These are phyloP conservation scores for Natrix natrix DNA, from an alignment of 2,797 vertebrate species.

Conservation along the genomic window DNA sequence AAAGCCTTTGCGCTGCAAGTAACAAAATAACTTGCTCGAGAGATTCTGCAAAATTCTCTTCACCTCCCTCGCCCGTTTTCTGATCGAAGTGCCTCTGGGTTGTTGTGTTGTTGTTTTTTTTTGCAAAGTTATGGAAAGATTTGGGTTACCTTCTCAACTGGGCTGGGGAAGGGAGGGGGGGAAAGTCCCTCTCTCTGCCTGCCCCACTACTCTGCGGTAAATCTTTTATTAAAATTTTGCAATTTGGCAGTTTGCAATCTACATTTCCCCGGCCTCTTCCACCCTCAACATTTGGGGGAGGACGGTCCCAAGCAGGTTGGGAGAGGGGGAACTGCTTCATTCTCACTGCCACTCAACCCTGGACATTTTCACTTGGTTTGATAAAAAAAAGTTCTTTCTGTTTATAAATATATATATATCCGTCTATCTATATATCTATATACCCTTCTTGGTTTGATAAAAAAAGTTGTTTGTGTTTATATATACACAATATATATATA, in stretches of 20 bases:
- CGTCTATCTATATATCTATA: too few species aligned
- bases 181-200: neutral
- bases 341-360: neutral
- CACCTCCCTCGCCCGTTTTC: neutral
- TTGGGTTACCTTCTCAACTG: too few species aligned
- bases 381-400: neutral
- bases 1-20: neutral
- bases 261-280: neutral
- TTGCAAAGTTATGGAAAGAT: neutral
- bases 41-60: neutral
- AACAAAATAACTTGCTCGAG: neutral
- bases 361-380: neutral
- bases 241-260: neutral
- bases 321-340: fast-evolving
- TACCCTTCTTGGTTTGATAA: too few species aligned
- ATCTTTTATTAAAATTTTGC: neutral
- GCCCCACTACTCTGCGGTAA: too few species aligned
- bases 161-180: fast-evolving
- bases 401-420: neutral
- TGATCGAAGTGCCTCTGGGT: conserved; percentile 39
- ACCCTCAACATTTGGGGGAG: neutral
- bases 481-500: too few species aligned
- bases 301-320: neutral
- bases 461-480: too few species aligned
- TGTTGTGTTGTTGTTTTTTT: neutral